phyloP scores from a whole-genome alignment of 2,113 vertebrate genomes.

The Grus americana region DNA sequence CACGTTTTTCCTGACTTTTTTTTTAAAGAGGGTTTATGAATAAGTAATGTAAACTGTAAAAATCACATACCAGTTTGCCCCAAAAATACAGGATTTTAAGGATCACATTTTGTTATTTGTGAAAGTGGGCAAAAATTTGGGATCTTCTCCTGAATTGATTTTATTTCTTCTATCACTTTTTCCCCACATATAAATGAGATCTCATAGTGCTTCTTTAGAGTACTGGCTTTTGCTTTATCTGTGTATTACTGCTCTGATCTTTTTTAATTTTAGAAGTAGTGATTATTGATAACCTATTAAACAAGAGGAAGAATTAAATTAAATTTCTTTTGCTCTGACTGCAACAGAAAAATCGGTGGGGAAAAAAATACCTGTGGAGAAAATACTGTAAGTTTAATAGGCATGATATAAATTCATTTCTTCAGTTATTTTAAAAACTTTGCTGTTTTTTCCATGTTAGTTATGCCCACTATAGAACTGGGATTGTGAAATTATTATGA shows the following conservation, averaged over 20 bases:
- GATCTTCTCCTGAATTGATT: not conserved
- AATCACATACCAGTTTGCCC: not conserved
- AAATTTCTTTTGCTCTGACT: not conserved
- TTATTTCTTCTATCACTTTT: not conserved
- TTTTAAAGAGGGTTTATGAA: not conserved
- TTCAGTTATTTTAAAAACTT: not conserved
- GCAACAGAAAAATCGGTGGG: not conserved
- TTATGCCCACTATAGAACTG: not conserved
- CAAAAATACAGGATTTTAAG: not conserved
- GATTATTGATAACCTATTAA: not conserved
- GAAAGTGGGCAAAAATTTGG: not conserved
- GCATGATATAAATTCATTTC: not conserved
- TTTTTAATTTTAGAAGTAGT: not conserved
- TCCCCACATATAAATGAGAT: not conserved
- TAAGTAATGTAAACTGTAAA: not conserved
- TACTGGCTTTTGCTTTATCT: not conserved
- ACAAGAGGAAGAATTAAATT: not conserved
- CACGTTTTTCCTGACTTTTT: not conserved
- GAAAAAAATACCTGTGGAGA: not conserved
- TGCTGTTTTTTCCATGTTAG: not conserved
- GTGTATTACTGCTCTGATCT: not conserved
- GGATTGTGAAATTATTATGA: not conserved
- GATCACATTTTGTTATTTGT: not conserved
- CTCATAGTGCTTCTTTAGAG: not conserved
- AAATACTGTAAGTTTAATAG: not conserved